phyloP scores from a whole-genome alignment of 2,888 invertebrate species.

The Acleris holmiana region DNA sequence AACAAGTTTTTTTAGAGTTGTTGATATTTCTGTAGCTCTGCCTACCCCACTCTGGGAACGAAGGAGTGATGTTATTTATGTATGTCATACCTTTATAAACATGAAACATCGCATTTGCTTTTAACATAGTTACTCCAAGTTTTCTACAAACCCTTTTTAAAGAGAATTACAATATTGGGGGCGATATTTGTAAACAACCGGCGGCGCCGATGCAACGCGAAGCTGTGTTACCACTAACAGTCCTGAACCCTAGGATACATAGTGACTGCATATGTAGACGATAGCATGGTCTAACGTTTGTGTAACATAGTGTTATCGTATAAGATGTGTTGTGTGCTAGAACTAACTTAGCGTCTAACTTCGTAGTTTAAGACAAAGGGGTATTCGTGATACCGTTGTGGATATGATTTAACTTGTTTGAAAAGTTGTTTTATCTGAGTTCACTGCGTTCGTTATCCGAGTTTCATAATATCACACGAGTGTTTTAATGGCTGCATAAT shows the following conservation, averaged over 20 bases:
- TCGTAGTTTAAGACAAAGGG: constrained; percentile 11
- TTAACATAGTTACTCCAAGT: too few species aligned
- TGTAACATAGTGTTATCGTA: constrained; percentile 23
- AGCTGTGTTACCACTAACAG: constrained; percentile 8
- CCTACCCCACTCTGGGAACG: too few species aligned
- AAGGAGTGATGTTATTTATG: too few species aligned
- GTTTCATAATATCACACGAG: too few species aligned
- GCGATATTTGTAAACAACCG: constrained; percentile 9
- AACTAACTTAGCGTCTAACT: constrained; percentile 27
- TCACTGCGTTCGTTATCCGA: too few species aligned
- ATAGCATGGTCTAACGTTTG: constrained; percentile 26
- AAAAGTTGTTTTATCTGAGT: background rate
- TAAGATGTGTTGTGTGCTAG: constrained; percentile 29
- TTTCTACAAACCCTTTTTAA: background rate
- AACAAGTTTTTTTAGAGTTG: too few species aligned
- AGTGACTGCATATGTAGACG: constrained; percentile 21
- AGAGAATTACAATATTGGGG: background rate
- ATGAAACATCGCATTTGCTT: too few species aligned
- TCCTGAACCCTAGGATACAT: background rate
- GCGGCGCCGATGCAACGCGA: background rate
- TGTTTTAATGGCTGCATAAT: too few species aligned
- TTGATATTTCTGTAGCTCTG: too few species aligned
- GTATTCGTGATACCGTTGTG: background rate
- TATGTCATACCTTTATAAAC: too few species aligned
- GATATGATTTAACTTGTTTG: background rate